These are phyloP conservation scores for Drosophila asahinai DNA, from an alignment of 1,140 invertebrate genomes.

Conservation along the genomic window DNA sequence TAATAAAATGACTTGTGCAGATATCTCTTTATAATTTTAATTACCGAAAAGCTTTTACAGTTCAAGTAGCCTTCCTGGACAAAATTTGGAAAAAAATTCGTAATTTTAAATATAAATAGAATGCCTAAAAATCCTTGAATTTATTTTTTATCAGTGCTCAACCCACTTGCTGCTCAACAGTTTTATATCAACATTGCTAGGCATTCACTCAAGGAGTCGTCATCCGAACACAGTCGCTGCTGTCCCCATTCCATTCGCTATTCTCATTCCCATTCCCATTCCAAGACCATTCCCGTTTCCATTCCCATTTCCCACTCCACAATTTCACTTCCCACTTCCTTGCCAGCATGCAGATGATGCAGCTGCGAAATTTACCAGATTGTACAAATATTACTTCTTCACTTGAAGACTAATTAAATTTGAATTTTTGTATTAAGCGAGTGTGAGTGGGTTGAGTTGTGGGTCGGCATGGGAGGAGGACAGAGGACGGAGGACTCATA, in stretches of 20 bases:
- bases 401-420: constrained; percentile 83
- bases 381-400: constrained; percentile 83
- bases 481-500: not conserved
- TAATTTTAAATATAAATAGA: too few species aligned
- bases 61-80: not conserved
- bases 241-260: constrained; percentile 24
- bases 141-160: constrained; percentile 16
- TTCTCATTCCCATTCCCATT: not conserved
- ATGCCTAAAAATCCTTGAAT: not conserved
- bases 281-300: constrained; percentile 10
- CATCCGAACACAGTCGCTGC: constrained; percentile 32
- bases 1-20: too few species aligned
- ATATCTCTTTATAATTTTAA: too few species aligned
- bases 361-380: constrained; percentile 75
- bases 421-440: constrained; percentile 77
- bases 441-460: constrained; percentile 21
- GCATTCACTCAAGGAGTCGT: constrained; percentile 49
- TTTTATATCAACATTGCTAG: constrained; percentile 43
- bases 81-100: not conserved
- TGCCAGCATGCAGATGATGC: constrained; percentile 55
- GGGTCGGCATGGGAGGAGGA: constrained; percentile 22
- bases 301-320: constrained; percentile 16
- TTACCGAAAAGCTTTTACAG: too few species aligned
- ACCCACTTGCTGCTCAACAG: constrained; percentile 42
- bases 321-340: constrained; percentile 62